Conservation (phyloP, 2,113 vertebrate species). For the Balaeniceps rex region DNA sequence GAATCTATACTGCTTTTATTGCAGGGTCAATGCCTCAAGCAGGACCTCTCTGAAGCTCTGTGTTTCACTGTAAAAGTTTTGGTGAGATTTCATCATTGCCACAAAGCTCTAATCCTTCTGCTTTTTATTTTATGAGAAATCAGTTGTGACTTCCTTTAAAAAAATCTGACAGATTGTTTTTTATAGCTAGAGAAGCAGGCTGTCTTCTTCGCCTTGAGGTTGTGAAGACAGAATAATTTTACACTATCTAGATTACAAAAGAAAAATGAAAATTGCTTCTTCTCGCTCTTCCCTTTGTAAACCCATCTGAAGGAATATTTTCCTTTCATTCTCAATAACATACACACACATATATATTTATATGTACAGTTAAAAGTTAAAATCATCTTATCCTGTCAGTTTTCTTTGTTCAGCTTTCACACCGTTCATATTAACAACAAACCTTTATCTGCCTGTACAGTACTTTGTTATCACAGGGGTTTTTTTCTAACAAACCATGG, state of each 20-base stretch:
- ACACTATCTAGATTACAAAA: conserved; percentile 56
- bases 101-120: conserved; percentile 38
- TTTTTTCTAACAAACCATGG: background rate
- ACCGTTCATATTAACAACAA: background rate
- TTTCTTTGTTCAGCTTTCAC: conserved; percentile 38
- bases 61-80: background rate
- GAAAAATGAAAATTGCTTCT: conserved; percentile 49
- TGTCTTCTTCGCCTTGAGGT: conserved; percentile 61
- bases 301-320: conserved; percentile 22
- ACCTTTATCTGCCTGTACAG: background rate
- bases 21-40: background rate
- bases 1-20: background rate
- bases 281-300: conserved; percentile 21
- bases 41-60: background rate
- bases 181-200: conserved; percentile 47
- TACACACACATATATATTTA: background rate
- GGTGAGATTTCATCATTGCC: conserved; percentile 14
- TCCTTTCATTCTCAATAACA: conserved; percentile 11
- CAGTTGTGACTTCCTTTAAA: conserved; percentile 41
- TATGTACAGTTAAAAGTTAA: background rate
- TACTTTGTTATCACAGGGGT: background rate
- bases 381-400: background rate
- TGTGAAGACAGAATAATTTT: conserved; percentile 62
- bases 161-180: conserved; percentile 56
- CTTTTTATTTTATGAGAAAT: conserved; percentile 39